Conservation (phyloP, 2,888 invertebrate genomes). For the Drosophila atroscutellata region DNA sequence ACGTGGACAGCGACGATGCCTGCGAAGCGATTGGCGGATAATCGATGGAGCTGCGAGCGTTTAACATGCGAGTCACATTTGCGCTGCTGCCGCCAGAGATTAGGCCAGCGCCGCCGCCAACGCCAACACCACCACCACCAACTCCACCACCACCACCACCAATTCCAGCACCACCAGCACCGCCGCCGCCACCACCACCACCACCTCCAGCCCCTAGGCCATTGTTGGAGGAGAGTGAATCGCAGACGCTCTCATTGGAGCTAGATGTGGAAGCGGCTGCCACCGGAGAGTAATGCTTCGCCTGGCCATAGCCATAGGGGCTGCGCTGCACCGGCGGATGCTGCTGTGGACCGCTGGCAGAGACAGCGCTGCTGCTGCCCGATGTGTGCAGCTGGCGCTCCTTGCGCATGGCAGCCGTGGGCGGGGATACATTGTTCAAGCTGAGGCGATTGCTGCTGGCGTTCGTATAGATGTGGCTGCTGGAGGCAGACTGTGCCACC, state of each 20-base stretch:
- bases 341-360: conserved; percentile 67
- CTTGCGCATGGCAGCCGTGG: conserved; percentile 80
- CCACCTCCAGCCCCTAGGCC: conserved; percentile 84
- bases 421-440: conserved; percentile 82
- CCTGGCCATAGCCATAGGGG: conserved; percentile 80
- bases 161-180: background rate
- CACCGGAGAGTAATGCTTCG: conserved; percentile 82
- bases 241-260: conserved; percentile 94
- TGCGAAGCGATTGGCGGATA: conserved; percentile 82
- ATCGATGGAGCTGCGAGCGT: conserved; percentile 79
- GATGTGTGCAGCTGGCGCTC: conserved; percentile 74
- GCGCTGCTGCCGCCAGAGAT: conserved; percentile 41
- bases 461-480: conserved; percentile 72
- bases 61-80: conserved; percentile 64
- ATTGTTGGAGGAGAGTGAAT: conserved; percentile 87
- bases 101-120: conserved; percentile 8
- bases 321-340: conserved; percentile 80
- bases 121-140: conserved; percentile 20
- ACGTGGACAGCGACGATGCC: conserved; percentile 80
- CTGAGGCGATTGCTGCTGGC: conserved; percentile 75
- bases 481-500: conserved; percentile 73
- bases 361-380: conserved; percentile 48
- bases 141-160: conserved; percentile 25
- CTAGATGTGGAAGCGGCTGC: conserved; percentile 89
- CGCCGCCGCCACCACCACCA: conserved; percentile 74